phyloP scores from a whole-genome alignment of 2,113 vertebrate species.

The Sclerurus mexicanus region DNA sequence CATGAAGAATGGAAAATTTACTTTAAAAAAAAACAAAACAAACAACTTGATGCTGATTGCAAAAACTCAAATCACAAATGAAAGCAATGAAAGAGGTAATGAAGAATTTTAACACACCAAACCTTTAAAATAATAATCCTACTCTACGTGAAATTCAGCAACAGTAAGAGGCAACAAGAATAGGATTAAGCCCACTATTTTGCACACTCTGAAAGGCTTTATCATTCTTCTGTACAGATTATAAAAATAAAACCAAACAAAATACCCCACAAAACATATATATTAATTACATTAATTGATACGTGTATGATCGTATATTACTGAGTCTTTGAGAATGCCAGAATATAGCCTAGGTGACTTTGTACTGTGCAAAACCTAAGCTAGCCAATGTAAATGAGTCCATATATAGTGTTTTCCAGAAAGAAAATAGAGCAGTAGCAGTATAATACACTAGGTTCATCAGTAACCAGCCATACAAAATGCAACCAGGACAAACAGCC shows the following conservation, averaged over 20 bases:
- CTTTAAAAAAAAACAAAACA: background rate
- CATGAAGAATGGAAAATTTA: background rate
- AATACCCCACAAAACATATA: accelerated
- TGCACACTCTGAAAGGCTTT: background rate
- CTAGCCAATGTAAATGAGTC: background rate
- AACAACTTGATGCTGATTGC: background rate
- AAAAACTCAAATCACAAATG: background rate
- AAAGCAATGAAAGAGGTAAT: background rate
- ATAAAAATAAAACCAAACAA: background rate
- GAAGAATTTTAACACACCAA: background rate
- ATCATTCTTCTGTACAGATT: background rate
- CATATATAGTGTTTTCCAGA: background rate
- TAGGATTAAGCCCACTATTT: background rate
- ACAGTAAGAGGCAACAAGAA: background rate
- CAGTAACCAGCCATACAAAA: background rate
- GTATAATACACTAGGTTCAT: background rate
- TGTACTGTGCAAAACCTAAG: background rate
- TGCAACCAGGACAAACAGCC: background rate
- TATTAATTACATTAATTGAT: background rate
- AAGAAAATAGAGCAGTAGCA: background rate
- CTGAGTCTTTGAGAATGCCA: background rate
- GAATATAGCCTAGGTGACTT: background rate
- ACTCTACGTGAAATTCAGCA: background rate
- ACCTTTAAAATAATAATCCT: background rate
- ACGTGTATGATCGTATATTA: background rate